Percentiles rank a stretch among this genome's conserved stretches.
Conservation (phyloP, 2,888 invertebrate species). For the Lordiphosa fenestrarum region DNA sequence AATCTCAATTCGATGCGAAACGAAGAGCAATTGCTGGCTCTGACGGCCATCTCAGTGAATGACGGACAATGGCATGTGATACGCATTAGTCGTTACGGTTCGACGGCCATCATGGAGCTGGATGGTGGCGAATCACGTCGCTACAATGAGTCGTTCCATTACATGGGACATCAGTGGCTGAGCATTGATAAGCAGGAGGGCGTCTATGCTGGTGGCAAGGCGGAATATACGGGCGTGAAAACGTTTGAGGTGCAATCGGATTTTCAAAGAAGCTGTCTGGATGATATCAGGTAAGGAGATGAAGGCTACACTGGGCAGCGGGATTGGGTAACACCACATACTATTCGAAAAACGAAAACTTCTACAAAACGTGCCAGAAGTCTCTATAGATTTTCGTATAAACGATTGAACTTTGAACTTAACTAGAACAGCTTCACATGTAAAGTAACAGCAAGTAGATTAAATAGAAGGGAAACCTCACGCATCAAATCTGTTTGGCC, state of each 20-base stretch:
- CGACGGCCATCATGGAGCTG: conserved; percentile 93
- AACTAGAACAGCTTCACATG: no score
- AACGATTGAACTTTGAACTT: no score
- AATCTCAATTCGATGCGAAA: conserved; percentile 94
- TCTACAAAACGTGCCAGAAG: no score
- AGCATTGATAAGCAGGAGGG: conserved; percentile 95
- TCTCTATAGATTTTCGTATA: no score
- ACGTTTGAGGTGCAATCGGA: conserved; percentile 96
- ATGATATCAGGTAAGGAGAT: conserved; percentile 81
- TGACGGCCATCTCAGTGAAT: conserved; percentile 92
- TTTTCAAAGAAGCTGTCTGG: conserved; percentile 92
- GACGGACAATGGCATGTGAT: conserved; percentile 98
- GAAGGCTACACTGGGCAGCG: not conserved
- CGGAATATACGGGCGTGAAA: conserved; percentile 95
- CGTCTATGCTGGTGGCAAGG: conserved; percentile 96
- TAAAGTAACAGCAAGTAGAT: no score
- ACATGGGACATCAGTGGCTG: conserved; percentile 94
- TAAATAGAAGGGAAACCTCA: no score
- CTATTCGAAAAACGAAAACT: no score
- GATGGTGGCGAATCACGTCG: conserved; percentile 96
- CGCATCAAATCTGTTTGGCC: no score
- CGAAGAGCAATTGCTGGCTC: conserved; percentile 92
- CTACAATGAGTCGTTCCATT: conserved; percentile 94
- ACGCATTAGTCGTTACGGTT: conserved; percentile 92
- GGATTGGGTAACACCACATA: not conserved